Evolutionary conservation across 2,113 vertebrate species (phyloP).

Genomic region (Struthio camelus): DNA sequence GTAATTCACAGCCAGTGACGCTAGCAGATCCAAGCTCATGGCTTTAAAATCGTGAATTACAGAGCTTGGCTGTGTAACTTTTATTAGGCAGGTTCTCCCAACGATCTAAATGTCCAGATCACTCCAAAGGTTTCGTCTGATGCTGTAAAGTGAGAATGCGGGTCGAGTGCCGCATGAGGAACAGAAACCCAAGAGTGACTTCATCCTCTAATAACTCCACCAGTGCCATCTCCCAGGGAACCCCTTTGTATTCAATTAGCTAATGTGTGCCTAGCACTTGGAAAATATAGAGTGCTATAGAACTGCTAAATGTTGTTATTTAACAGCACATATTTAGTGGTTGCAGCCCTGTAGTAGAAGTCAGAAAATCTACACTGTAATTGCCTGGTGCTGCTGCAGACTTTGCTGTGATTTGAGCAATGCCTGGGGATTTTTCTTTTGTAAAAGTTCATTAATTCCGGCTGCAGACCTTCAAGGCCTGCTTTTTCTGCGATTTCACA

Average conservation of each 20-base stretch:
- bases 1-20: rapidly evolving
- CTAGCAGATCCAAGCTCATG: background rate
- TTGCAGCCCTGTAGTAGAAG: constrained; percentile 37
- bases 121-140: background rate
- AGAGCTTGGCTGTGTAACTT: background rate
- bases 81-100: background rate
- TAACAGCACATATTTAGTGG: constrained; percentile 32
- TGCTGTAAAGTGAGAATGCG: background rate
- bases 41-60: background rate
- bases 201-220: constrained; percentile 44
- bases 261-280: constrained; percentile 58
- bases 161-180: background rate
- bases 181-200: constrained; percentile 25
- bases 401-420: background rate
- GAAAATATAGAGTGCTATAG: constrained; percentile 46
- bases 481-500: background rate
- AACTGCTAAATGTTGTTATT: constrained; percentile 56
- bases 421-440: background rate
- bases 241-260: constrained; percentile 69
- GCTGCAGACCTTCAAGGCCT: background rate
- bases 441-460: constrained; percentile 47
- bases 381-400: constrained; percentile 32
- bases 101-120: background rate
- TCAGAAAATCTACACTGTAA: background rate
- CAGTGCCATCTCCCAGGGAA: constrained; percentile 59